phyloP scores from a whole-genome alignment of 37 sponge, comb jelly and placozoan species.

The Ianthella basta region DNA sequence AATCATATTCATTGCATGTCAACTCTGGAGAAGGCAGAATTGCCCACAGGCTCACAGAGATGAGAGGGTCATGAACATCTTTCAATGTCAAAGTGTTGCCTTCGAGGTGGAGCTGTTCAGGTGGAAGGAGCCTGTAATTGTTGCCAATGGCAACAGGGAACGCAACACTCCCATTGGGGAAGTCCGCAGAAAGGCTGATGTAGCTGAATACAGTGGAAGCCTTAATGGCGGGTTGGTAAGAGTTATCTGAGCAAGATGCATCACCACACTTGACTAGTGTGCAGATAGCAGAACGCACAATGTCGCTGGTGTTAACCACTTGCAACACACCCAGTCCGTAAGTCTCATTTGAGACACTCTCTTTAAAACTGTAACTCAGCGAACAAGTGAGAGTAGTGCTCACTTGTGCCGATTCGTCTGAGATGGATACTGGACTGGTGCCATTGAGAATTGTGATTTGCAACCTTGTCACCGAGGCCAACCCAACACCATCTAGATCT shows the following conservation, averaged over 20 bases:
- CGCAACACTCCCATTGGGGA: neutral
- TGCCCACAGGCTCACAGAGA: slow-evolving; percentile 20
- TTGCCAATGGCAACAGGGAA: slow-evolving; percentile 3
- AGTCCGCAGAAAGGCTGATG: neutral
- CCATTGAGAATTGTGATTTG: neutral
- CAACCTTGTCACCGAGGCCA: neutral
- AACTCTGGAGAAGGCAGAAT: too few relatives aligned
- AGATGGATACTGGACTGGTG: neutral
- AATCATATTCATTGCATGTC: too few relatives aligned
- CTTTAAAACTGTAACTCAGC: neutral
- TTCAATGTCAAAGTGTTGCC: too few relatives aligned
- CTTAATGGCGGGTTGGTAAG: neutral
- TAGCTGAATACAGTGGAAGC: neutral
- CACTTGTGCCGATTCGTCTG: neutral
- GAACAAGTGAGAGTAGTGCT: neutral
- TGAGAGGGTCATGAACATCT: slow-evolving; percentile 4
- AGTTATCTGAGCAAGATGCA: neutral
- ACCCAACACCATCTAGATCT: too few relatives aligned
- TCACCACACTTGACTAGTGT: neutral
- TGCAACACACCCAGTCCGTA: neutral
- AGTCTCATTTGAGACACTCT: neutral
- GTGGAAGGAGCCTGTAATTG: neutral
- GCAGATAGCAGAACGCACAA: neutral
- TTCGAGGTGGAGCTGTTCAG: too few relatives aligned
- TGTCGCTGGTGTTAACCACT: neutral